A percentile compares a stretch with the other conserved stretches of the same genome.
These are phyloP conservation scores for Oryzias celebensis DNA, from an alignment of 2,113 vertebrate species.

Conservation along the genomic window DNA sequence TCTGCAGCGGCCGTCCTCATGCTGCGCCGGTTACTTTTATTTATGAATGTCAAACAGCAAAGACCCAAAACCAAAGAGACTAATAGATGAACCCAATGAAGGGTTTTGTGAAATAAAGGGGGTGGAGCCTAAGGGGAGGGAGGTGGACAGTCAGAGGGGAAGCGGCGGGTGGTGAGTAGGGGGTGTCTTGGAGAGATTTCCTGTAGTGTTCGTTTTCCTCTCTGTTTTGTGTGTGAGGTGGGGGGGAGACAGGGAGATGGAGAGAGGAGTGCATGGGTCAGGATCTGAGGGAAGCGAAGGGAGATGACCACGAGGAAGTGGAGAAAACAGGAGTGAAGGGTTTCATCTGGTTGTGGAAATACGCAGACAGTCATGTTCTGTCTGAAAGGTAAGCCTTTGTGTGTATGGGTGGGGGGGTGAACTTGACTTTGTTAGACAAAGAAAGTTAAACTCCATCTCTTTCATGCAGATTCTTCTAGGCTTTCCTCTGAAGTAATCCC, in stretches of 20 bases:
- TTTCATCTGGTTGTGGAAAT: slow-evolving; percentile 2
- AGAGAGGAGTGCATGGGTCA: slow-evolving; percentile 49
- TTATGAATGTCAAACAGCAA: no score
- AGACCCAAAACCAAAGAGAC: no score
- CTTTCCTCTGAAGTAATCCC: slow-evolving; percentile 18
- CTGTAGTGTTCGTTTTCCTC: slow-evolving; percentile 69
- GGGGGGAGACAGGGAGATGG: slow-evolving; percentile 52
- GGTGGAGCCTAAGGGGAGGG: slow-evolving; percentile 31
- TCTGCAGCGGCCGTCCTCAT: slow-evolving; percentile 39
- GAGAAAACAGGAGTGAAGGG: slow-evolving; percentile 20
- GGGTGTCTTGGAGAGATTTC: slow-evolving; percentile 57
- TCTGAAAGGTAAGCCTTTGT: slow-evolving; percentile 68
- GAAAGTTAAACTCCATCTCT: slow-evolving; percentile 55
- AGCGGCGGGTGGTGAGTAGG: slow-evolving; percentile 5
- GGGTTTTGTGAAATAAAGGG: not conserved
- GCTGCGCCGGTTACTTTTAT: no score
- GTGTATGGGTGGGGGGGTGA: slow-evolving; percentile 16
- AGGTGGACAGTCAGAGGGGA: slow-evolving; percentile 26
- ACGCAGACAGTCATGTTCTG: slow-evolving; percentile 65
- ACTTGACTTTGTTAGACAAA: slow-evolving; percentile 62
- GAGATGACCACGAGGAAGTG: slow-evolving; percentile 32
- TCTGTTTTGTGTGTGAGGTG: slow-evolving; percentile 32
- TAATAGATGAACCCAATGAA: no score
- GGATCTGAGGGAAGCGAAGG: slow-evolving; percentile 42
- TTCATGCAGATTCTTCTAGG: slow-evolving; percentile 38